Evolutionary conservation across 2,797 vertebrate genomes (phyloP).

Genomic region (Falco novaeseelandiae): DNA sequence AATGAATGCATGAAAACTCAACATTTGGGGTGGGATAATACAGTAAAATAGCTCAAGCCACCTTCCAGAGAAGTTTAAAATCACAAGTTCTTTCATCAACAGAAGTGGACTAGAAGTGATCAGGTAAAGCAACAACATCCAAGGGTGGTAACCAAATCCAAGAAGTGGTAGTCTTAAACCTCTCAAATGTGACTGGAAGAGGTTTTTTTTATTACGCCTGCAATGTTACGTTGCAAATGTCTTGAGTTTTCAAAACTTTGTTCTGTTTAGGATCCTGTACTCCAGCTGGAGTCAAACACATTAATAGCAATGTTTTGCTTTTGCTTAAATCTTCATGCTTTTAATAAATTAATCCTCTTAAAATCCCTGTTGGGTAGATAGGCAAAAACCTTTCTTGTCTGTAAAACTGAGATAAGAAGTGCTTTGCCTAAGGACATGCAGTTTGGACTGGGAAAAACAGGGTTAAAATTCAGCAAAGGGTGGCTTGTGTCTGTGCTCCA

Average conservation of each 20-base stretch:
- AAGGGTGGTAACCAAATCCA: background rate
- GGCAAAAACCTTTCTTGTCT: conserved; percentile 8
- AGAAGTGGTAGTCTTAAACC: background rate
- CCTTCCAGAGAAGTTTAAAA: background rate
- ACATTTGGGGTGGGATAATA: rapidly evolving
- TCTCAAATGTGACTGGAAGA: background rate
- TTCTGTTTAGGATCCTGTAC: background rate
- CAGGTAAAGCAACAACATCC: background rate
- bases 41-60: background rate
- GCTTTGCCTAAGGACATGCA: background rate
- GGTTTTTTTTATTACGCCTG: background rate
- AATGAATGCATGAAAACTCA: background rate
- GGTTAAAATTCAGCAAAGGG: conserved; percentile 4
- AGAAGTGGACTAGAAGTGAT: background rate
- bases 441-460: background rate
- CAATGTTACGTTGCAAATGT: background rate
- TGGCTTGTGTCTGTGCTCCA: background rate
- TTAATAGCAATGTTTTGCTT: background rate
- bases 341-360: conserved; percentile 54
- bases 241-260: background rate
- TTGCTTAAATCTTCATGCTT: background rate
- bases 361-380: background rate
- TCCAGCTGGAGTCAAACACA: background rate
- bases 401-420: conserved; percentile 25
- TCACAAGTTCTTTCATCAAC: rapidly evolving